A percentile compares a stretch with the other conserved stretches of the same genome.
phyloP scores from a whole-genome alignment of 2,888 invertebrate species.

The Metellina segmentata region DNA sequence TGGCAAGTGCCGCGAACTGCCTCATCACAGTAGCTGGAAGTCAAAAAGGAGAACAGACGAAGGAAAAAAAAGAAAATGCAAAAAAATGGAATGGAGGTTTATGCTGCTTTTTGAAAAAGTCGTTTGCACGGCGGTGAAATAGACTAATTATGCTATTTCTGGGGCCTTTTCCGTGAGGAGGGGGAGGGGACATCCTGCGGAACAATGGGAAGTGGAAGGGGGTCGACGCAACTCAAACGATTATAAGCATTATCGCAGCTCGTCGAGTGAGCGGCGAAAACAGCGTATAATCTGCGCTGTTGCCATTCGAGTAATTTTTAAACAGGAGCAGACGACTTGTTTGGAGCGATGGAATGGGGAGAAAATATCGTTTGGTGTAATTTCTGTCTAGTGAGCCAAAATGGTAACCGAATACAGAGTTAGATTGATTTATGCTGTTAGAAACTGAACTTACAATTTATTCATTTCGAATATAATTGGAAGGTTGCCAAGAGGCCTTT shows the following conservation, averaged over 20 bases:
- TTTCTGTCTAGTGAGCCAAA: background rate
- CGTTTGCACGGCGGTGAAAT: conserved; percentile 7
- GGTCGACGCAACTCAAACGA: conserved; percentile 6
- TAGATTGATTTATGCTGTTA: too few species aligned
- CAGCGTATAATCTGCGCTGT: conserved; percentile 4
- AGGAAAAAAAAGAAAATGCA: conserved; percentile 19
- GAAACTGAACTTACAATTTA: too few species aligned
- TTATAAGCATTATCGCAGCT: conserved; percentile 46
- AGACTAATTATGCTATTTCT: conserved; percentile 58
- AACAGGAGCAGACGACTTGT: background rate
- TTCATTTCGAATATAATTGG: too few species aligned
- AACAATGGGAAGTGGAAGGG: conserved; percentile 26
- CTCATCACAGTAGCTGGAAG: conserved; percentile 61
- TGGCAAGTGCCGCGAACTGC: conserved; percentile 36
- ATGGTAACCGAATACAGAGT: too few species aligned
- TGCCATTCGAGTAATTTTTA: conserved; percentile 32
- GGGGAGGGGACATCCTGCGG: background rate
- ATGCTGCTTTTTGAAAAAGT: conserved; percentile 15
- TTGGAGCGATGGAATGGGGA: background rate
- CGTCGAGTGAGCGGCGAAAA: background rate
- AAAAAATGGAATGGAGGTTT: conserved; percentile 43
- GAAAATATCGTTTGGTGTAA: background rate
- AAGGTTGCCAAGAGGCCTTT: too few species aligned
- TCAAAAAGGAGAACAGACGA: conserved; percentile 24
- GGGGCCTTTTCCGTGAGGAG: conserved; percentile 6